A percentile compares a stretch with the other conserved stretches of the same genome.
These are phyloP conservation scores for Neomorphus geoffroyi DNA, from an alignment of 2,797 vertebrate species.

Conservation along the genomic window DNA sequence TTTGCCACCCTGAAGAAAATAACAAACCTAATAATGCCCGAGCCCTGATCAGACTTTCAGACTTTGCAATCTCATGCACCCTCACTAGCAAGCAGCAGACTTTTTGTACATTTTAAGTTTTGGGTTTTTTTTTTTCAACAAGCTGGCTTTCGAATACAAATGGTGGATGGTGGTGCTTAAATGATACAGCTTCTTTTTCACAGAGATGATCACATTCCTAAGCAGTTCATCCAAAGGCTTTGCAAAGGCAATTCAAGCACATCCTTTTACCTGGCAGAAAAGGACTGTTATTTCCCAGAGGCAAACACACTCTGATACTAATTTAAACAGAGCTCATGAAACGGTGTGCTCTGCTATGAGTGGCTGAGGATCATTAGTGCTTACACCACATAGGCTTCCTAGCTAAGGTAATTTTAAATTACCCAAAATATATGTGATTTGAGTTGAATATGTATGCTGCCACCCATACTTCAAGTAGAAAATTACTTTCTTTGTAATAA, in stretches of 20 bases:
- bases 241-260: not conserved
- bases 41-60: not conserved
- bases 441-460: not conserved
- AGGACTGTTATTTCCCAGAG: not conserved
- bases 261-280: slow-evolving; percentile 5
- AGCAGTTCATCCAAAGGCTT: slow-evolving; percentile 37
- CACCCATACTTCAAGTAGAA: not conserved
- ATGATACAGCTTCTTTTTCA: not conserved
- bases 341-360: not conserved
- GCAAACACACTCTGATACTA: not conserved
- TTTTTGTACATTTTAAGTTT: not conserved
- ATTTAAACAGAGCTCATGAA: not conserved
- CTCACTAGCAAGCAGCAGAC: not conserved
- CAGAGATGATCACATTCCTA: not conserved
- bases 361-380: not conserved
- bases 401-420: not conserved
- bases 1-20: not conserved
- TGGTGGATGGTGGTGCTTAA: fast-evolving
- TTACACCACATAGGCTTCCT: not conserved
- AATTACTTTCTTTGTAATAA: not conserved
- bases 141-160: not conserved
- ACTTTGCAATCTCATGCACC: not conserved
- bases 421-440: not conserved
- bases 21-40: not conserved
- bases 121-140: not conserved